Percentiles rank a stretch among this genome's conserved stretches.
Evolutionary conservation across 2,888 invertebrate species (phyloP).

Genomic region (Tinea semifulvella): DNA sequence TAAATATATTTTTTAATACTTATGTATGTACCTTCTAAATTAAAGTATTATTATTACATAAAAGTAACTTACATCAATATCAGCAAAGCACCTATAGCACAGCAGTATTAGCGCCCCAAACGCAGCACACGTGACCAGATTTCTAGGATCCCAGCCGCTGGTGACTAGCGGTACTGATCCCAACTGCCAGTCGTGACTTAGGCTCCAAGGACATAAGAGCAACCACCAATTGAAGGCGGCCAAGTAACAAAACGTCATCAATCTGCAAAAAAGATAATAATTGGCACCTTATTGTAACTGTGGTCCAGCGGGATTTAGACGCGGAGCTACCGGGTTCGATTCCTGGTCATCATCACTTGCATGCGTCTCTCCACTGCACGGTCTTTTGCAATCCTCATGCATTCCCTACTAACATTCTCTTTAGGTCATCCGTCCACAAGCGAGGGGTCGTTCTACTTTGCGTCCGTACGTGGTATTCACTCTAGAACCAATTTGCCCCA

Average conservation of each 20-base stretch:
- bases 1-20: no score
- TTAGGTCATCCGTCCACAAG: no score
- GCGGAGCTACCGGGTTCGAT: no score
- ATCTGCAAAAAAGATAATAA: constrained; percentile 48
- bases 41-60: neutral
- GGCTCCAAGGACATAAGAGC: constrained; percentile 74
- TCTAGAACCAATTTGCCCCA: no score
- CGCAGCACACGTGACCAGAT: constrained; percentile 76
- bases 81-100: constrained; percentile 70
- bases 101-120: constrained; percentile 71
- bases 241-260: constrained; percentile 82
- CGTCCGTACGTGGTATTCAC: no score
- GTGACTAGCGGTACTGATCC: constrained; percentile 83
- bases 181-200: constrained; percentile 90
- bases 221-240: constrained; percentile 84
- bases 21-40: no score
- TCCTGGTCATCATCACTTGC: no score
- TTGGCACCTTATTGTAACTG: neutral
- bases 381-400: no score
- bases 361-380: no score
- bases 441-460: no score
- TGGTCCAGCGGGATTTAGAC: neutral
- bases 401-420: no score
- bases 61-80: constrained; percentile 70
- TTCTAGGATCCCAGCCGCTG: constrained; percentile 74